phyloP scores from a whole-genome alignment of 2,113 vertebrate genomes.

The Ardeotis arabs region DNA sequence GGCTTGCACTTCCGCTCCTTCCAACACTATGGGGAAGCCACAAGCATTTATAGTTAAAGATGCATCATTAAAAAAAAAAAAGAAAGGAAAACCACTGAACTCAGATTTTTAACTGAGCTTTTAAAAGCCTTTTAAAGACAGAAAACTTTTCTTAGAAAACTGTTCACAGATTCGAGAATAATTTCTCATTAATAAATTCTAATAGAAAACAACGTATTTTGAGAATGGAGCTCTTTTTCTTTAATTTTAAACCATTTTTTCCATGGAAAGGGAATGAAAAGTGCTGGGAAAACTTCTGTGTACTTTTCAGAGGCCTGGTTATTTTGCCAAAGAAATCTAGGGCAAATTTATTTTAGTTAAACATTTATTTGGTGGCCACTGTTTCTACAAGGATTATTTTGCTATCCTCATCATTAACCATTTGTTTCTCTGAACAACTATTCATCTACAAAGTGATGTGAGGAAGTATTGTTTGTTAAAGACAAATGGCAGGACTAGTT shows the following conservation, averaged over 20 bases:
- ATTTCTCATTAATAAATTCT: neutral
- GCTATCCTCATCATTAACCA: constrained; percentile 33
- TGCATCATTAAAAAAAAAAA: neutral
- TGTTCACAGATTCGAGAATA: neutral
- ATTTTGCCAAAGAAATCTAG: constrained; percentile 58
- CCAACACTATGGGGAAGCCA: neutral
- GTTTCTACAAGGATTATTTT: constrained; percentile 45
- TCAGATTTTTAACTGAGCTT: neutral
- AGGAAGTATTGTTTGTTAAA: neutral
- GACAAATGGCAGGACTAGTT: neutral
- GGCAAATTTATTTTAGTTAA: constrained; percentile 73
- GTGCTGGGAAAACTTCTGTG: constrained; percentile 35
- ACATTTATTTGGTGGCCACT: constrained; percentile 40
- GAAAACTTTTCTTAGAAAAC: neutral
- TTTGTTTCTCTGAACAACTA: constrained; percentile 19
- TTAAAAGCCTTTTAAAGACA: neutral
- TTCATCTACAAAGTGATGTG: neutral
- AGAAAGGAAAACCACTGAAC: neutral
- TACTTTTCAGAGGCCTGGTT: constrained; percentile 43
- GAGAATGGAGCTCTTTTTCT: neutral
- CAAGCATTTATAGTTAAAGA: neutral
- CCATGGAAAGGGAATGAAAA: neutral
- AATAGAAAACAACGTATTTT: neutral
- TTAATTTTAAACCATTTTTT: neutral
- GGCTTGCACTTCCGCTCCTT: neutral